Percentiles rank a stretch among this genome's conserved stretches.
Evolutionary conservation across 1,140 invertebrate genomes (phyloP).

Genomic region (Apis dorsata): DNA sequence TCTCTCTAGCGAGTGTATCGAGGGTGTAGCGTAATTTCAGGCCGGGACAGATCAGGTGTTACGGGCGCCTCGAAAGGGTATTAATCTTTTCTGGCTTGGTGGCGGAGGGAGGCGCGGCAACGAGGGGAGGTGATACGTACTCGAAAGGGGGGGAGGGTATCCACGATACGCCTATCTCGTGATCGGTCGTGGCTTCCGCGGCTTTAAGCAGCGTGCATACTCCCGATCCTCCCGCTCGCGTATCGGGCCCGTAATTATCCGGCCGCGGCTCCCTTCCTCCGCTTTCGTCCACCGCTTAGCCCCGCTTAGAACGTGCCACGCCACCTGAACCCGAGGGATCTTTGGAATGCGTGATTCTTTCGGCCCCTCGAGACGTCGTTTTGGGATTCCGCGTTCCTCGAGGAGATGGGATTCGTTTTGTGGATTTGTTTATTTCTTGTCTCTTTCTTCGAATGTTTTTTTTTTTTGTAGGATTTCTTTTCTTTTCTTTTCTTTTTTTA

Average conservation of each 20-base stretch:
- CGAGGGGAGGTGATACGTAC: slow-evolving; percentile 40
- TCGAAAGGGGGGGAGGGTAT: slow-evolving; percentile 65
- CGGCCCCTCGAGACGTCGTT: slow-evolving; percentile 56
- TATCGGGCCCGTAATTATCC: slow-evolving; percentile 74
- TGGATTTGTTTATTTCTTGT: background rate
- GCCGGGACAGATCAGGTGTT: slow-evolving; percentile 69
- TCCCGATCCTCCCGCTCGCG: slow-evolving; percentile 66
- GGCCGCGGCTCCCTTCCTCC: slow-evolving; percentile 55
- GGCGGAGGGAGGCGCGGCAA: slow-evolving; percentile 18
- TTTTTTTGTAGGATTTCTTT: background rate
- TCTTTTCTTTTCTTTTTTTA: too few species aligned
- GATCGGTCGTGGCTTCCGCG: slow-evolving; percentile 64
- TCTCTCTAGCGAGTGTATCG: background rate
- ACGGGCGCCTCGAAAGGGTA: slow-evolving; percentile 53
- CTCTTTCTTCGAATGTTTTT: background rate
- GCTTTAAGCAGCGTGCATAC: slow-evolving; percentile 62
- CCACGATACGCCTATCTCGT: slow-evolving; percentile 75
- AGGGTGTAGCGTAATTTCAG: slow-evolving; percentile 61
- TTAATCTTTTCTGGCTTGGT: slow-evolving; percentile 61
- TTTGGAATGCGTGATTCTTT: slow-evolving; percentile 62
- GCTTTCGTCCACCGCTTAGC: slow-evolving; percentile 44
- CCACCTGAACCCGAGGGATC: slow-evolving; percentile 67
- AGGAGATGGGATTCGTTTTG: background rate
- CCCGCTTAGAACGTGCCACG: slow-evolving; percentile 63
- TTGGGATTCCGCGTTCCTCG: background rate